Evolutionary conservation across 2,113 vertebrate species (phyloP).

Genomic region (Gasterosteus nipponicus): DNA sequence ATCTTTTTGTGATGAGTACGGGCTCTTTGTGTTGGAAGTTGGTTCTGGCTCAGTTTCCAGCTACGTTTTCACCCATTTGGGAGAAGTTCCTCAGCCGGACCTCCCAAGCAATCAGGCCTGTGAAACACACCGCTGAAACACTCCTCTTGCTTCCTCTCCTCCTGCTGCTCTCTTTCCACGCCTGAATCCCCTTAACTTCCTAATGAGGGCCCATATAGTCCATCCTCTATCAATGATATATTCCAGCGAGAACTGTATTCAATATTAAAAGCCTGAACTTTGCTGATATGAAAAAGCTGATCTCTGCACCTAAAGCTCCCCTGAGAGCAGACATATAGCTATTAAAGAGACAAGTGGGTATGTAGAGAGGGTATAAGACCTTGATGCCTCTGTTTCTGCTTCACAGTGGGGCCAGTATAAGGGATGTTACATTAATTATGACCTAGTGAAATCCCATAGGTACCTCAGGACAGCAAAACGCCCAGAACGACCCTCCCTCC

Average conservation of each 20-base stretch:
- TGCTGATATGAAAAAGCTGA: conserved; percentile 44
- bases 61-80: too few species aligned
- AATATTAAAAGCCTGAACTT: conserved; percentile 42
- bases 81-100: neutral
- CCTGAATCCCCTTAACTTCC: conserved; percentile 33
- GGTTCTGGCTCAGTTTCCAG: too few species aligned
- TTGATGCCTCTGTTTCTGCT: conserved; percentile 9
- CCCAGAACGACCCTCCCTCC: conserved; percentile 8
- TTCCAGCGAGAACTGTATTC: conserved; percentile 52
- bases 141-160: neutral
- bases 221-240: conserved; percentile 59
- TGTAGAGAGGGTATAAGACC: neutral
- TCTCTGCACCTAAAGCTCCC: conserved; percentile 40
- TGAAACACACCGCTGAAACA: neutral
- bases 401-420: conserved; percentile 3
- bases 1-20: too few species aligned
- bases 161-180: neutral
- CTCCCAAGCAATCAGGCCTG: neutral
- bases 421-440: conserved; percentile 36
- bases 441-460: conserved; percentile 1
- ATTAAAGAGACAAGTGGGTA: conserved; percentile 7
- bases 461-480: conserved; percentile 8
- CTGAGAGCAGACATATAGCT: conserved; percentile 4
- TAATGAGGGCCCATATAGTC: conserved; percentile 40
- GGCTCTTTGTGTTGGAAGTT: too few species aligned